These are phyloP conservation scores for Odocoileus hemionus DNA, from an alignment of 2,113 vertebrate species.

Conservation along the genomic window DNA sequence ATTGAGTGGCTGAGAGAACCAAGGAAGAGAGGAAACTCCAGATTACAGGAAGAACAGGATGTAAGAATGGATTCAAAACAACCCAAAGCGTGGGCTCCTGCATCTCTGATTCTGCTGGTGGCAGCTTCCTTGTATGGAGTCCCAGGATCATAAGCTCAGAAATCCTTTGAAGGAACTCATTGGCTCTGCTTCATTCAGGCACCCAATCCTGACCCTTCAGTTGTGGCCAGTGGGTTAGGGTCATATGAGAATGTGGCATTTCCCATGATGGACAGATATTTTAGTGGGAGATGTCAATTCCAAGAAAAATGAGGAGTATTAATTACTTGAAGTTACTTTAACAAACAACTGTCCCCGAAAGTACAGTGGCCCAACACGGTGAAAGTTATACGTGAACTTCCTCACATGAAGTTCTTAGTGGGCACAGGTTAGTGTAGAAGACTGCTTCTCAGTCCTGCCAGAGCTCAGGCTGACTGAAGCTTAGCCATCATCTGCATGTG, in stretches of 20 bases:
- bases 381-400: neutral
- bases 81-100: neutral
- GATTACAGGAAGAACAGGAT: neutral
- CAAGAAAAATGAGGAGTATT: neutral
- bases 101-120: neutral
- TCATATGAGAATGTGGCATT: neutral
- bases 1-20: neutral
- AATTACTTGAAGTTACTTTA: neutral
- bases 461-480: neutral
- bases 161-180: neutral
- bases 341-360: neutral
- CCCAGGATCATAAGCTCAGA: neutral
- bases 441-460: neutral
- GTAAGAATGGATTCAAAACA: neutral
- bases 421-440: neutral
- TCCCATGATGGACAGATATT: neutral
- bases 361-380: neutral
- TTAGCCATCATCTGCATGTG: neutral
- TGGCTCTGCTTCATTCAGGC: neutral
- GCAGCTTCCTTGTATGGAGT: neutral
- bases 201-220: neutral
- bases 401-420: neutral
- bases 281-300: neutral
- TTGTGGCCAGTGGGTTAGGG: neutral
- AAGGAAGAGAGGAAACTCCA: neutral